Base-by-base conservation (phyloP, 2,888 invertebrate genomes). In the Nymphalis c-album region DNA sequence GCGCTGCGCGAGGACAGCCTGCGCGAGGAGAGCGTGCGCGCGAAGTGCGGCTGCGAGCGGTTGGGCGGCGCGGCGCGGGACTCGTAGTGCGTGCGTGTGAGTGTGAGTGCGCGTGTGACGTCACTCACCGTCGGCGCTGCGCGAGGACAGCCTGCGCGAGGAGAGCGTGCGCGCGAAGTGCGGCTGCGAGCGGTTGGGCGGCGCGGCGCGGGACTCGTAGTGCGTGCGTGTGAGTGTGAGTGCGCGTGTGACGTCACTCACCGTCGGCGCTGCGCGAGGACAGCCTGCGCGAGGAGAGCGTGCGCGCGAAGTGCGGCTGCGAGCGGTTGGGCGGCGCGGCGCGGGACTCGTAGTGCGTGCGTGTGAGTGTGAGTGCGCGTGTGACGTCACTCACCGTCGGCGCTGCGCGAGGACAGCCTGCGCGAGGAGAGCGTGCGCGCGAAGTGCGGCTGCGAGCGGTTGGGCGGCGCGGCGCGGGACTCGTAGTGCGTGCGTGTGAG, bases 261-360 rank as follows among this genome's bases (percentile, higher is more conserved):
- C 35, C 35, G 35, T 35, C 35, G 35, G 35, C 35, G 35, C 35
- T 35, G 35, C 35, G 35, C 35, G 35, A 35, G 35, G 35, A 35
- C 35, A 35, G 35, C 35, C 35, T 35, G 35, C 97, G 96, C 77
- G 96, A 94, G 82, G n/a, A n/a, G n/a, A n/a, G n/a, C n/a, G n/a
- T n/a, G n/a, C n/a, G n/a, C n/a, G n/a, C n/a, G n/a, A n/a, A n/a
- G n/a, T n/a, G n/a, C n/a, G 94, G 97, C 96, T 78, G 96, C 94
- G 82, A 96, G 92, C 98, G 94, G 78, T 97, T 96, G 75, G 98
- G 97, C 40, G 97, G 95, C 57, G 96, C 96, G 85, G 96, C 96
- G 86, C 96, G 96, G 58, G 98, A 97, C 94, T 99, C 99, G 92
- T 97, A 98, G 91, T 98, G 97, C 75, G 99, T 99, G 84, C 99